Base-by-base conservation (phyloP, 2,797 vertebrate genomes). In the Thaleichthys pacificus region DNA sequence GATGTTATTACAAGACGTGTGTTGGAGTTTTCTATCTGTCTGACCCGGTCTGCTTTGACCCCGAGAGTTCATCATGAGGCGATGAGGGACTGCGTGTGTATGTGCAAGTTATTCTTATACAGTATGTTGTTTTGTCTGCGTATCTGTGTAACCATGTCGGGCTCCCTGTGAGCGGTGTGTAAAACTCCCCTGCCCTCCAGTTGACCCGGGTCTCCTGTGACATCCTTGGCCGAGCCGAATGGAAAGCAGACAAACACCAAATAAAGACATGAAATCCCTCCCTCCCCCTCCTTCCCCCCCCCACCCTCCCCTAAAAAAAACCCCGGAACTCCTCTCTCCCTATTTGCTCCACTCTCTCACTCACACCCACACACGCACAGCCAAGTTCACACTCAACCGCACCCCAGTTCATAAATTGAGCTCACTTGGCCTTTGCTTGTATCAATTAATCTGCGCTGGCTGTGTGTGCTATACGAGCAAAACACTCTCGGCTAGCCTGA, bases 191-290 rank as follows among this genome's bases (percentile, higher is more conserved):
- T 87, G 85, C 82, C 86, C 88, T 91, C 81, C 74, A 71, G 83
- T 76, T 90, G 83, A 91, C 89, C 87, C 87, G 24, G 71, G 77
- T 73, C 79, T 74, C 76, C 77, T 66, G 32, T 76, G 83, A 80
- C 76, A 77, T 86, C 67, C 82, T 78, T 57, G 65, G 77, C 74
- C 21, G 68, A 84, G 85, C 78, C 79, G 77, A 83, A 77, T 82
- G 75, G 83, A 79, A 82, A 85, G 76, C 73, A 72, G 75, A 84
- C 78, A 74, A 58, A 75, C 77, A 77, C 80, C 85, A 87, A 88
- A 85, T 80, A 85, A 85, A 86, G 80, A 85, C 71, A 74, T 73
- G 68, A 76, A 82, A 82, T 76, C 75, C 61, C 65, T 24, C 28
- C 30, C 12, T 66, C 67, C 28, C 28, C 28, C 28, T 38, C 19